A percentile compares a stretch with the other conserved stretches of the same genome.
These are phyloP conservation scores for Pediacus dermestoides DNA, from an alignment of 2,888 invertebrate species.

Conservation along the genomic window DNA sequence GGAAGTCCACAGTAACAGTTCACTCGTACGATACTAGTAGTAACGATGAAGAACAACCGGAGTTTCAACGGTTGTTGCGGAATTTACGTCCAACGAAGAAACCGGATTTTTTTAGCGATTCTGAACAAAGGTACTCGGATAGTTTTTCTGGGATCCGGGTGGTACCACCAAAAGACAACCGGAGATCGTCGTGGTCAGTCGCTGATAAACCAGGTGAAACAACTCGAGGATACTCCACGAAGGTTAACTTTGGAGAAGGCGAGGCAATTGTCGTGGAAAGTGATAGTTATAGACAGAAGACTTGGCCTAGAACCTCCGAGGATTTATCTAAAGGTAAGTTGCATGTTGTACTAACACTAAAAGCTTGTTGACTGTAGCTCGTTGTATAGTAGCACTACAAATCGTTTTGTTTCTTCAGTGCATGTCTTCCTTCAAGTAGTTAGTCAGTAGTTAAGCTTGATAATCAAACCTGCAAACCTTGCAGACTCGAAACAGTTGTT, in stretches of 20 bases:
- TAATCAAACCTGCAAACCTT: conserved; percentile 23
- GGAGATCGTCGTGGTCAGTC: conserved; percentile 46
- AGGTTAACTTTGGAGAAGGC: conserved; percentile 54
- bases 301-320: conserved; percentile 43
- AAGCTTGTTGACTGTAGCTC: background rate
- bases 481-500: conserved; percentile 47
- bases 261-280: conserved; percentile 49
- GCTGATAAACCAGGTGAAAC: conserved; percentile 51
- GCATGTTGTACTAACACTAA: background rate
- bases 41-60: conserved; percentile 32
- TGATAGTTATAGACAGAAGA: conserved; percentile 32
- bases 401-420: conserved; percentile 31
- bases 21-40: conserved; percentile 35
- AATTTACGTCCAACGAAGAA: conserved; percentile 40
- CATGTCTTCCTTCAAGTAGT: too few species aligned
- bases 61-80: conserved; percentile 44
- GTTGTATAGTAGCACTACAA: conserved; percentile 16
- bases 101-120: conserved; percentile 33
- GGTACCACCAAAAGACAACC: conserved; percentile 24
- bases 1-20: conserved; percentile 50
- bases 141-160: conserved; percentile 28
- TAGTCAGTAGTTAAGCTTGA: too few species aligned
- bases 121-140: conserved; percentile 27
- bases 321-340: conserved; percentile 39
- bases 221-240: conserved; percentile 56